phyloP scores from a whole-genome alignment of 2,888 invertebrate species.

The Rhynchonema sp. region DNA sequence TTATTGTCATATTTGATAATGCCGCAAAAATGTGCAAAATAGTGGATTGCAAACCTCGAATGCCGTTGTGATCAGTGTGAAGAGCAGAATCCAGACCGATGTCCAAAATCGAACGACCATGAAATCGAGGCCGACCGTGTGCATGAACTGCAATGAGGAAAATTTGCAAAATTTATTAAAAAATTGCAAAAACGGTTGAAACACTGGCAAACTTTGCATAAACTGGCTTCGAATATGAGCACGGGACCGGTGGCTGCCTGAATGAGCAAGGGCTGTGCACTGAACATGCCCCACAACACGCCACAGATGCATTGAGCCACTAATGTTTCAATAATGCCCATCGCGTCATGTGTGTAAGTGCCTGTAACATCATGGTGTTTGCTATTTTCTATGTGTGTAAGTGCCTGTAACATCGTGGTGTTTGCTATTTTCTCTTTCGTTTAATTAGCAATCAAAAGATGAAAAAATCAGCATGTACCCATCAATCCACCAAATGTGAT shows the following conservation, averaged over 20 bases:
- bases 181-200: no score
- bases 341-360: conserved; percentile 67
- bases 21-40: no score
- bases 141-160: no score
- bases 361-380: conserved; percentile 20
- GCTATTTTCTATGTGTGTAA: neutral
- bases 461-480: conserved; percentile 41
- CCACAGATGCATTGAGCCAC: conserved; percentile 60
- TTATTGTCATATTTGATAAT: no score
- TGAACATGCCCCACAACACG: conserved; percentile 60
- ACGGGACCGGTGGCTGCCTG: conserved; percentile 87
- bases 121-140: no score
- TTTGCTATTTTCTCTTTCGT: neutral
- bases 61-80: conserved; percentile 58
- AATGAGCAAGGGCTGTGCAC: conserved; percentile 83
- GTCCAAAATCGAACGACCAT: conserved; percentile 82
- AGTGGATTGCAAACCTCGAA: no score
- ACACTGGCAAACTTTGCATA: no score
- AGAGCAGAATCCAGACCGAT: conserved; percentile 70
- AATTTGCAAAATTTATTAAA: no score
- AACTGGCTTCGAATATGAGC: conserved; percentile 75
- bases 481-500: conserved; percentile 90
- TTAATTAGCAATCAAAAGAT: no score
- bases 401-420: neutral
- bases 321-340: conserved; percentile 83